Base-by-base conservation (phyloP, 2,797 vertebrate genomes). In the Aphelocoma californica region DNA sequence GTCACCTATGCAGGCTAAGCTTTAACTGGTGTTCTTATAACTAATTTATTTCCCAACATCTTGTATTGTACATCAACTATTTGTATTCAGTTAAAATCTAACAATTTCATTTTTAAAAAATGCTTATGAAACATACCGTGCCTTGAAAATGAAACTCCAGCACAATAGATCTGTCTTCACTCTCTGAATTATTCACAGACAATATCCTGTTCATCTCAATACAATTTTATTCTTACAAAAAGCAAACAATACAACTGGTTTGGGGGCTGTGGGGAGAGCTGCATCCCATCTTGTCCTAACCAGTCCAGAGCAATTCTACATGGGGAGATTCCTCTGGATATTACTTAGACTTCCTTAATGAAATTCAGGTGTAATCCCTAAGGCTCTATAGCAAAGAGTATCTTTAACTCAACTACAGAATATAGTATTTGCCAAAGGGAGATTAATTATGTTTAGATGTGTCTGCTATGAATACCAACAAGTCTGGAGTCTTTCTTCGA, bases 341-440 rank as follows among this genome's bases (percentile, higher is more conserved):
- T 96, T 97, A 96, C 95, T 96, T 96, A 93, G 96, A 83, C 90
- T 96, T 97, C 79, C 93, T 95, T 97, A 97, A 97, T 98, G 96
- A 98, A 98, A 98, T 98, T 99, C 98, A 99, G 98, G 98, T 99
- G 98, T 96, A 98, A 97, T 97, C 98, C 98, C 98, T 96, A 93
- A 97, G 98, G 98, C 98, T 97, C 97, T 97, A 97, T 81, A 93
- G 97, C 96, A 97, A 90, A 97, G 95, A 97, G 97, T 86, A 96
- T 89, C 96, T 97, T 96, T 96, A 97, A 97, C 97, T 97, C 95
- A 98, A 96, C 95, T 97, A 88, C 84, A 97, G 96, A 98, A 98
- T 97, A 97, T 87, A 82, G 95, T 97, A 98, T 98, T 97, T 97
- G 97, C 98, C 96, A 97, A 97, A 96, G 97, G 97, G 96, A 97